Evolutionary conservation across 2,888 invertebrate genomes (phyloP).

Genomic region (Machimus atricapillus): DNA sequence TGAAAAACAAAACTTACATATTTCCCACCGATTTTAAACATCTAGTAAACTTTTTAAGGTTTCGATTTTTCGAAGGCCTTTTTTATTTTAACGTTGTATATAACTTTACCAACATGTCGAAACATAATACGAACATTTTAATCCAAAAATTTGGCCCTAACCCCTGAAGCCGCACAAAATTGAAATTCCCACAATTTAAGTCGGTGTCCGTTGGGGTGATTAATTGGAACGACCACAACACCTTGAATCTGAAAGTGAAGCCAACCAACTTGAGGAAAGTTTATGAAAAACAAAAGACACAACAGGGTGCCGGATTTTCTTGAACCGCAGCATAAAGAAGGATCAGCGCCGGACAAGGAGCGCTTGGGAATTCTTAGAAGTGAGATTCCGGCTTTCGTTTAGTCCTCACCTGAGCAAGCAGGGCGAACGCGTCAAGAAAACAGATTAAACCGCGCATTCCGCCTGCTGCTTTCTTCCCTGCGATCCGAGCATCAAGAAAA

Average conservation of each 20-base stretch:
- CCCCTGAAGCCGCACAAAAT: not conserved
- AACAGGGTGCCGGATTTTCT: not conserved
- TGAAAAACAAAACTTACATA: no score
- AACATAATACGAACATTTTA: not conserved
- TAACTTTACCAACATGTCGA: not conserved
- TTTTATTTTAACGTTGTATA: no score
- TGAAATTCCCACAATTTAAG: not conserved
- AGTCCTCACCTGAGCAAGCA: not conserved
- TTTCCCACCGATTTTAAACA: no score
- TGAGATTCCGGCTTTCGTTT: not conserved
- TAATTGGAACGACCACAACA: not conserved
- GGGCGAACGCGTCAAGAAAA: not conserved
- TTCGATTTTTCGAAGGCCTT: no score
- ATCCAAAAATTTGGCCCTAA: not conserved
- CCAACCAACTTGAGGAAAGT: not conserved
- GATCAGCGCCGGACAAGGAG: not conserved
- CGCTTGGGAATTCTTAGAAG: conserved; percentile 4
- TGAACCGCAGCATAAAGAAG: not conserved
- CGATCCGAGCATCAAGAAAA: not conserved
- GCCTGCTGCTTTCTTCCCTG: not conserved
- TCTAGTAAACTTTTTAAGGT: no score
- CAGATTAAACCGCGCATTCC: not conserved
- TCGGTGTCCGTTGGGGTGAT: not conserved
- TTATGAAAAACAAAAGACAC: not conserved
- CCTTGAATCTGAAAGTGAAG: not conserved